Evolutionary conservation across 2,113 vertebrate genomes (phyloP), one percentile per base, ranked within the genome.

Genomic region (Oreochromis spilurus): DNA sequence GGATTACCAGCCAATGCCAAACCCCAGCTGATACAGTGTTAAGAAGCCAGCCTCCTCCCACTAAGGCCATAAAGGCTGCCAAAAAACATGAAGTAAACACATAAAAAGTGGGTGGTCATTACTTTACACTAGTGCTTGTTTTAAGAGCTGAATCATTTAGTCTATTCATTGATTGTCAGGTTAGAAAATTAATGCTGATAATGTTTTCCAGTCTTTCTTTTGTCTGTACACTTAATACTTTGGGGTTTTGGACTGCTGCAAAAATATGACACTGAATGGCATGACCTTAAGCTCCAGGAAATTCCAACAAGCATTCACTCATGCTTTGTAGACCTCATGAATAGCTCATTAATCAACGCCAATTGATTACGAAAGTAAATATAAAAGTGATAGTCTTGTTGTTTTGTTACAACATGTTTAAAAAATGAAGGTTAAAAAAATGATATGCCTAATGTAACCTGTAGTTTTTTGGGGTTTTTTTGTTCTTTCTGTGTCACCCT

Each of bases 1-100:
- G 92, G 94, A 96, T 96, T 94, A 94, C 80, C 84, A 86, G 82
- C 90, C 92, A 88, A 87, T 89, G 88, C 92, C 92, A 87, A 91
- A 94, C 90, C 92, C 87, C 84, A 91, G 89, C 84, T 90, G 84
- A 92, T 88, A 82, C 72, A 34, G 82, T 91, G 88, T 90, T 93
- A 87, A 93, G 90, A 92, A 81, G 87, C 85, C 87, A 87, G 79
- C 83, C 60, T 87, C 67, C 29, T 87, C 81, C 86, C 82, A 36
- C 88, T 88, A 65, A 89, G 83, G 88, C 89, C 85, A 84, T 80
- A 77, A 82, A 82, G 8, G 67, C 87, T 89, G 86, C 86, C 88
- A 43, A 91, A 89, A 90, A 83, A 84, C 75, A 91, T 38, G 53
- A 88, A 55, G 48, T 84, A 38, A 89, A 89, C 60, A 82, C 72